Evolutionary conservation across 2,797 vertebrate species (phyloP).

Genomic region (Esox lucius): DNA sequence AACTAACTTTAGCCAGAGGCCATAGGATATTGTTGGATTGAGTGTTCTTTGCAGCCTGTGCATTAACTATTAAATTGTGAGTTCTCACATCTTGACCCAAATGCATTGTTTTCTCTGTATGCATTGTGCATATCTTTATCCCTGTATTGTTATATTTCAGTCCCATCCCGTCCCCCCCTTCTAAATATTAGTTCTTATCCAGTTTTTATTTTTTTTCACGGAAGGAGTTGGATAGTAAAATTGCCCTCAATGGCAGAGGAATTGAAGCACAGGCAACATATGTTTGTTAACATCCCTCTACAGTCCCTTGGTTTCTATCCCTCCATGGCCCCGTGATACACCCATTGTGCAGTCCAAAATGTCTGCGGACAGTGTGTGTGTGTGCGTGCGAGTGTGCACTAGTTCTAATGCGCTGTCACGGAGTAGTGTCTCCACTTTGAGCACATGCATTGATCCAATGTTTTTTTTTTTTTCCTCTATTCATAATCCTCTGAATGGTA

Average conservation of each 20-base stretch:
- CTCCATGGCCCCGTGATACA: neutral
- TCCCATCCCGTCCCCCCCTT: too few relatives aligned
- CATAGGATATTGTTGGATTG: conserved; percentile 21
- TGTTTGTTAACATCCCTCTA: conserved; percentile 15
- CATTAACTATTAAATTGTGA: conserved; percentile 26
- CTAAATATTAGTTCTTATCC: neutral
- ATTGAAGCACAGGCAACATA: conserved; percentile 58
- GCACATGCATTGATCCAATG: conserved; percentile 37
- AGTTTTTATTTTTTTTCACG: conserved; percentile 20
- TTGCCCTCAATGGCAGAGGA: conserved; percentile 22
- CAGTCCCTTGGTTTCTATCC: conserved; percentile 8
- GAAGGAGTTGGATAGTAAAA: conserved; percentile 13
- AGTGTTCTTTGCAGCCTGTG: conserved; percentile 28
- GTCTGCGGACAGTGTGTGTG: conserved; percentile 27
- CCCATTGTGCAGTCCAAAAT: conserved; percentile 15
- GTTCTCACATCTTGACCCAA: conserved; percentile 28
- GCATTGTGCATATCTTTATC: conserved; percentile 20
- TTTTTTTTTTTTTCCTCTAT: conserved; percentile 22
- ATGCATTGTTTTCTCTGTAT: conserved; percentile 20
- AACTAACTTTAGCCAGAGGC: conserved; percentile 15
- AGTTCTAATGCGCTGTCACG: conserved; percentile 57
- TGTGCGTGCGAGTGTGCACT: conserved; percentile 12
- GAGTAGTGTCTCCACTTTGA: conserved; percentile 37
- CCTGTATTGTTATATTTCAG: conserved; percentile 11
- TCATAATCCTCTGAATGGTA: conserved; percentile 1